Evolutionary conservation across 2,888 invertebrate species (phyloP), one percentile per base, ranked within the genome.

Genomic region (Epistrophe grossulariae): DNA sequence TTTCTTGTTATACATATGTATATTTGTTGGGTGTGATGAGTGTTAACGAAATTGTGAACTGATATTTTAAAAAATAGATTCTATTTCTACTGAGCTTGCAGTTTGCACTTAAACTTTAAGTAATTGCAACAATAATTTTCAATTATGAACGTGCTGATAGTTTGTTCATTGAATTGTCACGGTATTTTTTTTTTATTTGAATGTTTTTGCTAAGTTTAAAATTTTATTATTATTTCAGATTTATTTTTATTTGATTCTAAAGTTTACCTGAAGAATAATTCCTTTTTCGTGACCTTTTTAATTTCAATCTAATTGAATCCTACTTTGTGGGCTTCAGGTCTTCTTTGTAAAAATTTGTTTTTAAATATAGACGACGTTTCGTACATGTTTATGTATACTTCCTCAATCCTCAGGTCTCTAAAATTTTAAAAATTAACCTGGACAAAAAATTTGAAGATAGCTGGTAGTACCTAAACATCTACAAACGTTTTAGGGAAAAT

Each of bases 101-200:
- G 52, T 60, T 60, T 40, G 70, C 52, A 50, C 60, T 62, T 48
- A 43, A 68, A 9, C 17, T n/a, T 17, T 17, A 31, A 15, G 31
- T 43, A 48, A 71, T 74, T 74, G 43, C 19, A 40, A 74, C 55
- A 70, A 81, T 70, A 66, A 60, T 76, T 68, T 38, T 40, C 38
- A 52, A 52, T 52, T 10, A 52, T 40, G 24, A 45, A 71, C 81
- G 74, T 81, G 81, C 55, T 76, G 68, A 48, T 71, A 76, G 60
- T 52, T 62, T 76, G 17, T 76, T 57, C 45, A 55, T 45, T 55
- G 15, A 70, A 45, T 71, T 62, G 62, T 55, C 62, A 76, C 81
- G 50, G 11, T 38, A n/a, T 7, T 17, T 59, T 60, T 59, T 28
- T 35, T 15, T 24, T 11, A 48, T n/a, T n/a, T 28, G 7, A 66